phyloP scores from a whole-genome alignment of 2,888 invertebrate species.

The Caenorhabditis plicata region DNA sequence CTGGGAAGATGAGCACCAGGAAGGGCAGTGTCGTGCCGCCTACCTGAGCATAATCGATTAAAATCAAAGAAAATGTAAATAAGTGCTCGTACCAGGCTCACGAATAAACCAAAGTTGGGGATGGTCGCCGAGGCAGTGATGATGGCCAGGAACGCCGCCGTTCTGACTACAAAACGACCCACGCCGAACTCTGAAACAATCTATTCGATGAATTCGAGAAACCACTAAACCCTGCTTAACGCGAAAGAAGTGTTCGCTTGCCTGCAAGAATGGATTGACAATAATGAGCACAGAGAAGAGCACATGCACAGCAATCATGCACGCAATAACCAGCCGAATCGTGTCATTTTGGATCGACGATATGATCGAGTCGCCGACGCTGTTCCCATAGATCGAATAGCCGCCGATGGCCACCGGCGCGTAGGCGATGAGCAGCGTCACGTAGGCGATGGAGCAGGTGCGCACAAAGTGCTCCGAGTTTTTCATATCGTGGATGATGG shows the following conservation, averaged over 20 bases:
- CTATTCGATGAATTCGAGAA: background rate
- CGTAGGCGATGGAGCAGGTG: slow-evolving; percentile 31
- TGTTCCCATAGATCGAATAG: slow-evolving; percentile 33
- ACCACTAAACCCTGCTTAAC: slow-evolving; percentile 28
- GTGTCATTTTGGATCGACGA: slow-evolving; percentile 30
- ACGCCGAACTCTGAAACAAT: slow-evolving; percentile 24
- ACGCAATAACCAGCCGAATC: slow-evolving; percentile 18
- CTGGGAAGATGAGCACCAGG: slow-evolving; percentile 34
- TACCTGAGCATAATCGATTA: too few relatives aligned
- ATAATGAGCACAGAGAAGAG: slow-evolving; percentile 40
- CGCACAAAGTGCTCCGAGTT: slow-evolving; percentile 25
- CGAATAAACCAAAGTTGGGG: slow-evolving; percentile 39
- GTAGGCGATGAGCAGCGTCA: slow-evolving; percentile 30
- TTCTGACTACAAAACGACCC: slow-evolving; percentile 27
- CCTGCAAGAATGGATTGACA: slow-evolving; percentile 35
- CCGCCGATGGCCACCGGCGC: slow-evolving; percentile 31
- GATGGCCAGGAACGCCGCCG: slow-evolving; percentile 27
- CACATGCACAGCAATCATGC: slow-evolving; percentile 36
- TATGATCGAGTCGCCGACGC: slow-evolving; percentile 30
- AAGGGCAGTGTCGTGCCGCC: slow-evolving; percentile 28
- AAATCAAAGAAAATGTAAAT: too few relatives aligned
- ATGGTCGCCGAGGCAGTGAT: slow-evolving; percentile 29
- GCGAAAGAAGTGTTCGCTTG: slow-evolving; percentile 25
- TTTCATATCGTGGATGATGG: slow-evolving; percentile 40
- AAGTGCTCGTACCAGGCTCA: slow-evolving; percentile 39